Evolutionary conservation across 2,797 vertebrate species (phyloP).

Genomic region (Acomys russatus): DNA sequence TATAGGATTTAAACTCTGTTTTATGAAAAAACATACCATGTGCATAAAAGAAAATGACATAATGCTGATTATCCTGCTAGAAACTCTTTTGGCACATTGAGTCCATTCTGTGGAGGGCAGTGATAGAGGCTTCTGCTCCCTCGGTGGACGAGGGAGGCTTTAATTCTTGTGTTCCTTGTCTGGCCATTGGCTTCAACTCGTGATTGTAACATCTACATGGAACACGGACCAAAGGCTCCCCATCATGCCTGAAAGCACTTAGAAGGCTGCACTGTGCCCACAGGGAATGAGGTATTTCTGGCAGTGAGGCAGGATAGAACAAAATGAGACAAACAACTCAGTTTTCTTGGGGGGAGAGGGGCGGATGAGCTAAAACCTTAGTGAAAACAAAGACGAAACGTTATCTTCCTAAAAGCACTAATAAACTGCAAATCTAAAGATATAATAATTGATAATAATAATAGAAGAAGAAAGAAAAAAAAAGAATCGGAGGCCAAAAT

Average conservation of each 20-base stretch:
- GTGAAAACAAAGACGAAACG: neutral
- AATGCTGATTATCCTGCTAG: neutral
- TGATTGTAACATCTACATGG: constrained; percentile 60
- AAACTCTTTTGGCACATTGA: constrained; percentile 43
- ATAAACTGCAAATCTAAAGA: constrained; percentile 43
- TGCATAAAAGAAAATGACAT: constrained; percentile 12
- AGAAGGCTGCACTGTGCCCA: neutral
- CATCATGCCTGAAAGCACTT: constrained; percentile 1
- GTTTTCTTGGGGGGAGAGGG: constrained; percentile 25
- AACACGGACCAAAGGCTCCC: constrained; percentile 14
- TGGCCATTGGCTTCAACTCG: constrained; percentile 58
- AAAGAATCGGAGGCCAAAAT: constrained; percentile 1
- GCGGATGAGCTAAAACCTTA: constrained; percentile 44
- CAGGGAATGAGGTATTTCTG: constrained; percentile 15
- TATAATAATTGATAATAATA: neutral
- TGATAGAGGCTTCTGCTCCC: constrained; percentile 26
- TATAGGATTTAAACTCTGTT: constrained; percentile 32
- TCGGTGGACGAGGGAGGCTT: neutral
- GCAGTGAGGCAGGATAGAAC: neutral
- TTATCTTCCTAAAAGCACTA: constrained; percentile 13
- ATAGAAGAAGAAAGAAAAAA: neutral
- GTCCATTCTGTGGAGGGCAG: neutral
- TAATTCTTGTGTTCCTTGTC: constrained; percentile 16
- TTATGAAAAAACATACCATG: constrained; percentile 35
- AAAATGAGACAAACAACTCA: neutral